phyloP scores from a whole-genome alignment of 2,888 invertebrate genomes.

The Anaspis maculata region DNA sequence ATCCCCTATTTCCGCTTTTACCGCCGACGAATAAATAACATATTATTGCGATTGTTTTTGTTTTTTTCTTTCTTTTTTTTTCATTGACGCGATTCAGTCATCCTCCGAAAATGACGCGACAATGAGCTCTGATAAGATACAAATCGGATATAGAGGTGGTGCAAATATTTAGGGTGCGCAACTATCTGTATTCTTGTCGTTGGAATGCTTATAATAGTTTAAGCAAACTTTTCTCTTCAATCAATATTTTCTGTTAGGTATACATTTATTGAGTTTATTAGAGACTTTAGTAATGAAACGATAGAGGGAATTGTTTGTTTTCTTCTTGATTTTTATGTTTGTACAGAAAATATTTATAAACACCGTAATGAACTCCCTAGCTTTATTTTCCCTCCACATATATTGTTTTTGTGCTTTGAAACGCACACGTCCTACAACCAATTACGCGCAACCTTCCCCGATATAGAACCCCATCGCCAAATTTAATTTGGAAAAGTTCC shows the following conservation, averaged over 20 bases:
- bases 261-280: constrained; percentile 9
- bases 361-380: constrained; percentile 7
- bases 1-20: neutral
- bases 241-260: no score
- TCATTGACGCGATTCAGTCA: neutral
- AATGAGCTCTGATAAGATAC: no score
- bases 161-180: neutral
- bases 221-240: constrained; percentile 7
- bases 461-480: no score
- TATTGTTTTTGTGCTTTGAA: no score
- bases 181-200: no score
- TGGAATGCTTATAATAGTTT: neutral
- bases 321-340: constrained; percentile 9
- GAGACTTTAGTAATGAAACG: constrained; percentile 5
- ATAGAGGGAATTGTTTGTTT: constrained; percentile 7
- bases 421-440: no score
- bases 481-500: no score
- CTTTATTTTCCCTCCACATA: constrained; percentile 8
- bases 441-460: no score
- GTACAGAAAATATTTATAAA: constrained; percentile 10
- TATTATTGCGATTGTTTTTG: no score
- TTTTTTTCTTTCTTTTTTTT: no score
- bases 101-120: no score
- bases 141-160: no score
- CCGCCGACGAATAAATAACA: neutral